Percentiles rank a stretch among this genome's conserved stretches.
These are phyloP conservation scores for Tetragonula clypearis DNA, from an alignment of 1,140 invertebrate species.

Conservation along the genomic window DNA sequence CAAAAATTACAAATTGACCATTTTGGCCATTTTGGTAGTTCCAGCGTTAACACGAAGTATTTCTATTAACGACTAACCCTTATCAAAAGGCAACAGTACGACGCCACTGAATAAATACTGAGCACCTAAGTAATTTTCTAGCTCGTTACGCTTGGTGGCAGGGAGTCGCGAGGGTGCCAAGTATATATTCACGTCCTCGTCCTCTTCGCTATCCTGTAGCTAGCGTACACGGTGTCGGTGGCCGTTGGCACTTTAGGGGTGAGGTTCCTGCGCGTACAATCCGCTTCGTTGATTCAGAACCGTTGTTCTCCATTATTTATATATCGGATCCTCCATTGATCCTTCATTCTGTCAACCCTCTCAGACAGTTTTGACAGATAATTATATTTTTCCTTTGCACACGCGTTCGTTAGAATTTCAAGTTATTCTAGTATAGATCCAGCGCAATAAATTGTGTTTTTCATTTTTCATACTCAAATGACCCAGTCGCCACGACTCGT, in stretches of 20 bases:
- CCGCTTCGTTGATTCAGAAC: conserved; percentile 68
- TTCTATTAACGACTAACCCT: not conserved
- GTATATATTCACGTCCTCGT: conserved; percentile 69
- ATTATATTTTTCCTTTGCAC: too few relatives aligned
- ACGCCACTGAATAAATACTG: conserved; percentile 28
- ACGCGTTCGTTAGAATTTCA: too few relatives aligned
- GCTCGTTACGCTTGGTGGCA: conserved; percentile 78
- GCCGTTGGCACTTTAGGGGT: conserved; percentile 75
- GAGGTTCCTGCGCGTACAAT: conserved; percentile 68
- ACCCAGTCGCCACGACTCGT: too few relatives aligned
- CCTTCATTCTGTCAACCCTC: not conserved
- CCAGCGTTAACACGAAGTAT: too few relatives aligned
- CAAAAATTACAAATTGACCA: too few relatives aligned
- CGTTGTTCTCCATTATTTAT: not conserved
- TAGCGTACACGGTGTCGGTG: conserved; percentile 73
- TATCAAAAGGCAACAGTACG: not conserved
- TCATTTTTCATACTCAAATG: too few relatives aligned
- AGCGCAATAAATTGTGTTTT: too few relatives aligned
- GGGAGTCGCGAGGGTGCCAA: conserved; percentile 59
- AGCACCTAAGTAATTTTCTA: conserved; percentile 73
- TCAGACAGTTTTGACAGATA: too few relatives aligned
- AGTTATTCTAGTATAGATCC: too few relatives aligned
- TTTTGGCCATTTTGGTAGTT: too few relatives aligned
- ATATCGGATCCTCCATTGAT: not conserved
- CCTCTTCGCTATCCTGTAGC: conserved; percentile 70